phyloP scores from a whole-genome alignment of 2,113 vertebrate species.

The Mugil cephalus region DNA sequence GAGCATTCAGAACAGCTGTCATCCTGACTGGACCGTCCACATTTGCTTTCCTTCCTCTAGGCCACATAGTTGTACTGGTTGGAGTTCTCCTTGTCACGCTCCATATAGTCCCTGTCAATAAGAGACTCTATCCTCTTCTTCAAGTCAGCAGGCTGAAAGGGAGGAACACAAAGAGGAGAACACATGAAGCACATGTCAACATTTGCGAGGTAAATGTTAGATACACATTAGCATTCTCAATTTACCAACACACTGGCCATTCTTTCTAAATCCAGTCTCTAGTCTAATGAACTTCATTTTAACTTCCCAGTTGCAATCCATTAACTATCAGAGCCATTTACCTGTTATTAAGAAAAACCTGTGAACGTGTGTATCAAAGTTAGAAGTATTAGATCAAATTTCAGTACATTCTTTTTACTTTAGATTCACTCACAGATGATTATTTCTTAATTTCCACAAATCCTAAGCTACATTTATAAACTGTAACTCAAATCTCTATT shows the following conservation, averaged over 20 bases:
- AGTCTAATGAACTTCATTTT: too few relatives aligned
- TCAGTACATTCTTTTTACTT: neutral
- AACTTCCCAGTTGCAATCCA: too few relatives aligned
- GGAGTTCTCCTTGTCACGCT: slow-evolving; percentile 98
- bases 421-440: neutral
- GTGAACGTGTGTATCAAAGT: neutral
- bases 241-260: neutral
- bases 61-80: slow-evolving; percentile 99
- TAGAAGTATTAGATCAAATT: neutral
- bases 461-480: too few relatives aligned
- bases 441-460: too few relatives aligned
- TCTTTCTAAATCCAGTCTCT: too few relatives aligned
- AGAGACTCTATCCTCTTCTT: slow-evolving; percentile 99
- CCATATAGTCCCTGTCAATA: slow-evolving; percentile 99
- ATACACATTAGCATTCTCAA: neutral
- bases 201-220: slow-evolving; percentile 11
- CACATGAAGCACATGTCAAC: slow-evolving; percentile 2
- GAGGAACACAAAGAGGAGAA: slow-evolving; percentile 44
- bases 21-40: slow-evolving; percentile 78
- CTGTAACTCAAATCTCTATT: too few relatives aligned
- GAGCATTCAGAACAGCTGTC: slow-evolving; percentile 86
- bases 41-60: slow-evolving; percentile 82
- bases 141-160: slow-evolving; percentile 96
- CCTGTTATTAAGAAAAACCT: neutral
- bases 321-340: too few relatives aligned